These are phyloP conservation scores for Lingula anatina DNA, from an alignment of 2,888 invertebrate genomes.

Conservation along the genomic window DNA sequence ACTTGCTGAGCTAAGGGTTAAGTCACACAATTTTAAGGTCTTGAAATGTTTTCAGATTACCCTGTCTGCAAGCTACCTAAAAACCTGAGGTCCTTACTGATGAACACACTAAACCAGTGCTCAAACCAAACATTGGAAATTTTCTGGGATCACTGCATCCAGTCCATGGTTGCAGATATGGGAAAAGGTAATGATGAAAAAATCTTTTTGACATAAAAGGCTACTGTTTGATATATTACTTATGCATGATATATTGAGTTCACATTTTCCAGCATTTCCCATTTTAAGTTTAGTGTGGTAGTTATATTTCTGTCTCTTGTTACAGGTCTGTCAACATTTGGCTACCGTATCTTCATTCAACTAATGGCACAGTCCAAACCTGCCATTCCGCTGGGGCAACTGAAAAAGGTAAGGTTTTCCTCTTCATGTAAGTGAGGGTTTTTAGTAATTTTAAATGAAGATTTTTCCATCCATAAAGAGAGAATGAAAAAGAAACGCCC, in stretches of 20 bases:
- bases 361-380: slow-evolving; percentile 39
- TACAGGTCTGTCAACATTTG: slow-evolving; percentile 40
- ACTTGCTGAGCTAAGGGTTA: too few relatives aligned
- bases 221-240: neutral
- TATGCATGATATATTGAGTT: neutral
- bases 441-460: too few relatives aligned
- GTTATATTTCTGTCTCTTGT: slow-evolving; percentile 1
- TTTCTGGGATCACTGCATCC: slow-evolving; percentile 45
- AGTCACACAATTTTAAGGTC: too few relatives aligned
- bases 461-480: too few relatives aligned
- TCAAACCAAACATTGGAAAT: slow-evolving; percentile 32
- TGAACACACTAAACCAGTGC: slow-evolving; percentile 34
- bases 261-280: neutral
- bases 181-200: slow-evolving; percentile 36
- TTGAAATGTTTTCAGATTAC: too few relatives aligned
- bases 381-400: slow-evolving; percentile 30
- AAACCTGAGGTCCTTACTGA: slow-evolving; percentile 29
- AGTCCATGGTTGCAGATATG: slow-evolving; percentile 38
- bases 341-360: slow-evolving; percentile 49
- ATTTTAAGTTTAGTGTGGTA: neutral
- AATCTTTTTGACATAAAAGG: slow-evolving; percentile 2
- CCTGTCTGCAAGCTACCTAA: slow-evolving; percentile 33
- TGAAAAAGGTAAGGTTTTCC: slow-evolving; percentile 28
- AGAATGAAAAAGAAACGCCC: too few relatives aligned
- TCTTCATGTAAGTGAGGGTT: too few relatives aligned